phyloP scores from a whole-genome alignment of 2,113 vertebrate genomes.

The Ardeotis arabs region DNA sequence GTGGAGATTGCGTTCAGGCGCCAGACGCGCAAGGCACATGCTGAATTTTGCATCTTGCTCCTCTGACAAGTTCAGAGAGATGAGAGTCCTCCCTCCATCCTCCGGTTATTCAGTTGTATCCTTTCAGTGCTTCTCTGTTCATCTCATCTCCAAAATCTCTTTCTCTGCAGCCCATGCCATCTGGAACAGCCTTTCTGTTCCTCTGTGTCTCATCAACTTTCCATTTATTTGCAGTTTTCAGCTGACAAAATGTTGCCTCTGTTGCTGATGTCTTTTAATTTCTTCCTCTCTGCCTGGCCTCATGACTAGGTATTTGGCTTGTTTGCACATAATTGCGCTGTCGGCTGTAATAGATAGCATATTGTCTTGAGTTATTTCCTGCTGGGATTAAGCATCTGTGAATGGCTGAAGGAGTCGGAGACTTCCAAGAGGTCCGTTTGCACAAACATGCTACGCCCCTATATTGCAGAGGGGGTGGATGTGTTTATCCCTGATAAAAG shows the following conservation, averaged over 20 bases:
- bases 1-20: neutral
- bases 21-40: neutral
- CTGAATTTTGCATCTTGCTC: neutral
- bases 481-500: conserved; percentile 48
- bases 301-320: neutral
- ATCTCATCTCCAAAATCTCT: neutral
- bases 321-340: fast-evolving
- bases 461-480: neutral
- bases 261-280: neutral
- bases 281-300: neutral
- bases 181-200: conserved; percentile 14
- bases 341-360: neutral
- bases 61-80: neutral
- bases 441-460: conserved; percentile 22
- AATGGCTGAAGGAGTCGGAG: neutral
- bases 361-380: neutral
- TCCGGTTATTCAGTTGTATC: neutral
- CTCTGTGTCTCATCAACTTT: neutral
- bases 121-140: neutral
- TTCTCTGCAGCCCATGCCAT: neutral
- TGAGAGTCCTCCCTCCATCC: neutral
- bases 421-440: conserved; percentile 2
- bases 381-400: neutral
- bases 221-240: neutral
- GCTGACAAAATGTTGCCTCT: neutral